Percentiles rank a stretch among this genome's conserved stretches.
Evolutionary conservation across 2,888 invertebrate genomes (phyloP).

Genomic region (Drosophila mayaguana): DNA sequence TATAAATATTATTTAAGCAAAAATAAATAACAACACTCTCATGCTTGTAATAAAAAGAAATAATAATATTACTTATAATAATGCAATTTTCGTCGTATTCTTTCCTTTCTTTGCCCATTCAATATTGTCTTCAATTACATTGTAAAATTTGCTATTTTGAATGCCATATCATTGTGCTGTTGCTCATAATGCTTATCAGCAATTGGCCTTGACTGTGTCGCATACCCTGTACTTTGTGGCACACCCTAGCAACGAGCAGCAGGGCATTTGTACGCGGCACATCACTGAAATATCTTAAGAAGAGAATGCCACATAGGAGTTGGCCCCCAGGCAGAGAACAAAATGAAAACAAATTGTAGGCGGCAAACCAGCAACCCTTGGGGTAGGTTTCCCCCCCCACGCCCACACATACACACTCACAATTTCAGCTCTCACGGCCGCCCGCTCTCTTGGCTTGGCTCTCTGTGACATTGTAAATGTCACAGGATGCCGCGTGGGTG

Average conservation of each 20-base stretch:
- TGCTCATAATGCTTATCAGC: conserved; percentile 23
- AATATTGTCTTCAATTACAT: conserved; percentile 1
- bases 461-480: conserved; percentile 73
- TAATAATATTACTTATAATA: not conserved
- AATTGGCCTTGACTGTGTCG: conserved; percentile 3
- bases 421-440: conserved; percentile 10
- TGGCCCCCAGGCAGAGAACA: conserved; percentile 24
- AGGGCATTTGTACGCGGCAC: conserved; percentile 14
- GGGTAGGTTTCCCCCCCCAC: not conserved
- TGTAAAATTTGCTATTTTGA: conserved; percentile 7
- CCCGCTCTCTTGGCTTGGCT: conserved; percentile 20
- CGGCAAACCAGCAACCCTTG: not conserved
- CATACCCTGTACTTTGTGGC: conserved; percentile 18
- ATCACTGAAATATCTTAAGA: conserved; percentile 39
- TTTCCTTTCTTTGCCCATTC: not conserved
- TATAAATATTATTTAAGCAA: too few relatives aligned
- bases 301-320: conserved; percentile 61
- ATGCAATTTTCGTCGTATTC: not conserved
- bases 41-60: too few relatives aligned
- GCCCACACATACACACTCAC: not conserved
- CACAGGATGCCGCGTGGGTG: conserved; percentile 48
- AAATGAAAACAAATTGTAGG: conserved; percentile 67
- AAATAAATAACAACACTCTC: too few relatives aligned
- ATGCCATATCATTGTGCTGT: conserved; percentile 15
- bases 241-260: not conserved